phyloP scores from a whole-genome alignment of 37 sponge, comb jelly and placozoan species.

The Axinella damicornis region DNA sequence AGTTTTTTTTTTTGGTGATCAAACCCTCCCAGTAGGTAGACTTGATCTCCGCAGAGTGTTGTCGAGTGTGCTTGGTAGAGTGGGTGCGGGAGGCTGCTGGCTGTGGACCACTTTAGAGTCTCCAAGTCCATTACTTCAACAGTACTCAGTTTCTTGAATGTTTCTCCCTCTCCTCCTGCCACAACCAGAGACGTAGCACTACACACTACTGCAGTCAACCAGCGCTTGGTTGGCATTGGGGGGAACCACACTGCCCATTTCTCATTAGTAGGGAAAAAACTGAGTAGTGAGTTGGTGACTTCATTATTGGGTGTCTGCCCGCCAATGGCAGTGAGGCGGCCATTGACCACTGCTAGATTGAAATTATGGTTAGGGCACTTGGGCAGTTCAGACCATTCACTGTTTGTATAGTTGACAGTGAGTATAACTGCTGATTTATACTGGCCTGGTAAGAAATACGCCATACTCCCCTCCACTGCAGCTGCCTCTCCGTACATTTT shows the following conservation, averaged over 20 bases:
- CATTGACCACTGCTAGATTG: neutral
- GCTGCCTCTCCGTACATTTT: neutral
- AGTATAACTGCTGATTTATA: neutral
- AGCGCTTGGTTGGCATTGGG: slow-evolving; percentile 1
- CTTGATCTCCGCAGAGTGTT: neutral
- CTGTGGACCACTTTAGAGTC: slow-evolving; percentile 1
- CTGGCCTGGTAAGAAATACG: neutral
- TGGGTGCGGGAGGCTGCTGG: neutral
- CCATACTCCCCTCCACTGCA: neutral
- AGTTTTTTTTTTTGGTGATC: neutral
- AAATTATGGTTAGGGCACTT: neutral
- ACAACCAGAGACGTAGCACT: neutral
- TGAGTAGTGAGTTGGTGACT: neutral
- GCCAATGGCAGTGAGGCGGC: slow-evolving; percentile 12
- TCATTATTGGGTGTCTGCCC: neutral
- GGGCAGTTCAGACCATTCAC: neutral
- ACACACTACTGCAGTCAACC: neutral
- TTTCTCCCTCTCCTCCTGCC: neutral
- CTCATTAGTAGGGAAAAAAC: too few relatives aligned
- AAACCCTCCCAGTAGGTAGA: neutral
- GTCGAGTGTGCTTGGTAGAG: neutral
- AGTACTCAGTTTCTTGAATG: neutral
- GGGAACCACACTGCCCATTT: neutral
- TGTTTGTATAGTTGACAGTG: neutral
- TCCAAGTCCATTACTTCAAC: neutral